phyloP scores from a whole-genome alignment of 1,140 invertebrate species.

The Trichogramma pretiosum region DNA sequence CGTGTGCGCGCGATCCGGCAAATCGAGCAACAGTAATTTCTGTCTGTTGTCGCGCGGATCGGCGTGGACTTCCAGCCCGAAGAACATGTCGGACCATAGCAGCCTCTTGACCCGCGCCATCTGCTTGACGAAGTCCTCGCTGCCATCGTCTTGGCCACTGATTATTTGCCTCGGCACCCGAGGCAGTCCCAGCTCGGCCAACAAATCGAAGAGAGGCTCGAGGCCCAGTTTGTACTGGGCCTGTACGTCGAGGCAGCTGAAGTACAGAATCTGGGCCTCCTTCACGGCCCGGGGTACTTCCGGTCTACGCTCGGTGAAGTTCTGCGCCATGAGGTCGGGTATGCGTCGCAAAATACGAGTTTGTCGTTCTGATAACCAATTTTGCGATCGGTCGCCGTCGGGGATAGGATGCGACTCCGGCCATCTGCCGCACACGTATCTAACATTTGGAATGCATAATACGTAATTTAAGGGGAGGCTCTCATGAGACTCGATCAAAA shows the following conservation, averaged over 20 bases:
- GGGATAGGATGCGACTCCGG: slow-evolving; percentile 56
- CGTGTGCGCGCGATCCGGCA: slow-evolving; percentile 50
- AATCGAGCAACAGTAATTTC: slow-evolving; percentile 56
- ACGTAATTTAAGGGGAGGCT: too few species aligned
- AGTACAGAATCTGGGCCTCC: slow-evolving; percentile 55
- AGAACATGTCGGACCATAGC: slow-evolving; percentile 56
- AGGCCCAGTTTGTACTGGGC: slow-evolving; percentile 51
- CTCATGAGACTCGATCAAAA: too few species aligned
- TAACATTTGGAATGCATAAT: too few species aligned
- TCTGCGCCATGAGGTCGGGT: slow-evolving; percentile 49
- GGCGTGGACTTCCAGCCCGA: slow-evolving; percentile 58
- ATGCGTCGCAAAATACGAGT: slow-evolving; percentile 46
- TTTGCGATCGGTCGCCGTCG: slow-evolving; percentile 50
- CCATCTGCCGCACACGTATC: slow-evolving; percentile 60
- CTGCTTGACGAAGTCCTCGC: slow-evolving; percentile 49
- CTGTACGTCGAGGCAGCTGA: slow-evolving; percentile 56
- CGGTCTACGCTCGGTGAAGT: slow-evolving; percentile 39
- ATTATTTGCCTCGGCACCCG: too few species aligned
- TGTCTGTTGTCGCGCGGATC: slow-evolving; percentile 57
- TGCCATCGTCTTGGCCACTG: slow-evolving; percentile 46
- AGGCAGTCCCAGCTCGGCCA: slow-evolving; percentile 51
- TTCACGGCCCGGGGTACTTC: slow-evolving; percentile 47
- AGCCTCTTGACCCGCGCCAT: slow-evolving; percentile 55
- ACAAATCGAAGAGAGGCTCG: slow-evolving; percentile 49
- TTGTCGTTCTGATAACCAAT: slow-evolving; percentile 61